Base-by-base conservation (phyloP, 1,140 invertebrate genomes). In the Aphelenchoides fujianensis region DNA sequence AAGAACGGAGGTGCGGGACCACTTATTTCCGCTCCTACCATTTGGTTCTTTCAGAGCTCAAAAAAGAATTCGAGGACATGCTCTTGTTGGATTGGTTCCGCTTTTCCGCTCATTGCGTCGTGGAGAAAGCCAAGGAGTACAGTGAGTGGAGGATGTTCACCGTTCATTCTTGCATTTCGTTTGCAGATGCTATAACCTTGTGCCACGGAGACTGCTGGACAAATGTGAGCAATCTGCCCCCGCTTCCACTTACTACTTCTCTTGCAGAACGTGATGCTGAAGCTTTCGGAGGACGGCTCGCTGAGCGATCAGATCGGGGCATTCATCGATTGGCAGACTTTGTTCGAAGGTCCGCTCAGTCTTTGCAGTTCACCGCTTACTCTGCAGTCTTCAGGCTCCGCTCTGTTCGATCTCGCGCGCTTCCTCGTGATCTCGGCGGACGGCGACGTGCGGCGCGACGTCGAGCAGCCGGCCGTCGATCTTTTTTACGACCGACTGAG, bases 351-450 rank as follows among this genome's bases (percentile, higher is more conserved):
- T n/a, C n/a, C n/a, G n/a, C n/a, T 30, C 7, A 68, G 31, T 36
- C 41, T 66, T 7, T 7, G 12, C 12, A 12, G 16, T 61, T 61
- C 12, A 53, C 16, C 19, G 12, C 55, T 61, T 61, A 61, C 12
- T 61, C 7, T 23, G 19, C 31, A 66, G 7, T n/a, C n/a, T n/a
- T n/a, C n/a, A n/a, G 52, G 9, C 70, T 5, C 12, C 12, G 3
- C 23, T 73, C 27, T 7, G 70, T 9, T 27, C 7, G 68, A 70
- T 72, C 12, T 72, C 9, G 68, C 68, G 16, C 69, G 68, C 5
- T 34, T 73, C 9, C 12, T 70, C 7, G 68, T 71, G 3, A 7
- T 73, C 27, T 73, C 66, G 27, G 52, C 35, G 9, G 68, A 70
- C 31, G 68, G 66, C 5, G 68, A 70, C 32, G 30, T 70, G 5